A percentile compares a stretch with the other conserved stretches of the same genome.
Conservation (phyloP, 2,797 vertebrate species). For the Myiotriccus ornatus region DNA sequence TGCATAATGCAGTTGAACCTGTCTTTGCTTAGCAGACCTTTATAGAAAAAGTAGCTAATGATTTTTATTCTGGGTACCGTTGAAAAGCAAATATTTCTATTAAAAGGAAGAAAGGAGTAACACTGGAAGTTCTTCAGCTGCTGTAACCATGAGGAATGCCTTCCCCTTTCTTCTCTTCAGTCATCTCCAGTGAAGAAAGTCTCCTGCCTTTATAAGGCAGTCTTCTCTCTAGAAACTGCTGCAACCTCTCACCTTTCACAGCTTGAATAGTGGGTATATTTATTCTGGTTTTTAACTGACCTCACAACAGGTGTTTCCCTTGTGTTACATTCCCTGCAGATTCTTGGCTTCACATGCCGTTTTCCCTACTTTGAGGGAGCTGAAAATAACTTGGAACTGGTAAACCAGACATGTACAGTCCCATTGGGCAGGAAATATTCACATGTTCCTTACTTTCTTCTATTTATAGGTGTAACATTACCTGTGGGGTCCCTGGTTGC, state of each 20-base stretch:
- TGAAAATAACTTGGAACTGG: neutral
- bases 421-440: neutral
- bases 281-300: neutral
- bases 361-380: neutral
- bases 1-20: neutral
- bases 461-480: neutral
- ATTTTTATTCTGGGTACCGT: neutral
- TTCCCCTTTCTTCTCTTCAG: neutral
- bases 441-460: neutral
- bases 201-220: slow-evolving; percentile 9
- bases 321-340: neutral
- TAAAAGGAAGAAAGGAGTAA: neutral
- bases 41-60: neutral
- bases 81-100: neutral
- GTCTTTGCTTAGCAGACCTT: neutral
- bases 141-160: neutral
- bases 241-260: neutral
- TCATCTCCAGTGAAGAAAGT: neutral
- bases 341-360: neutral
- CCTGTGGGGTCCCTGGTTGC: neutral
- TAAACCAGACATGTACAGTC: neutral
- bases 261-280: neutral
- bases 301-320: slow-evolving; percentile 58
- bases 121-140: neutral
- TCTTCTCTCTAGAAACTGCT: neutral